A percentile compares a stretch with the other conserved stretches of the same genome.
These are phyloP conservation scores for Epicampocera succincta DNA, from an alignment of 2,888 invertebrate genomes.

Conservation along the genomic window DNA sequence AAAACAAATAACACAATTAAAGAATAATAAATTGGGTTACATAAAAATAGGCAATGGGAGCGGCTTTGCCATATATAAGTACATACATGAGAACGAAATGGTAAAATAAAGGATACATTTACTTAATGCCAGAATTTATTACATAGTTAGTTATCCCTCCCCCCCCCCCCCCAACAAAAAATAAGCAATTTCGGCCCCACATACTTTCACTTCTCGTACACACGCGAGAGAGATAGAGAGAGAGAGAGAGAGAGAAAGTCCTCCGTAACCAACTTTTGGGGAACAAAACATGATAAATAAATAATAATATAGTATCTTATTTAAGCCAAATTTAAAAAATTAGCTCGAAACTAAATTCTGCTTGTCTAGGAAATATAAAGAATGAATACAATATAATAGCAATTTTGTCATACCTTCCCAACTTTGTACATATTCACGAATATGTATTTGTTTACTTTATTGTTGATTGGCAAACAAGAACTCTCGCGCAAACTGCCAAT, in stretches of 20 bases:
- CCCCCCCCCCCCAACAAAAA: not conserved
- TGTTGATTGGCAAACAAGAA: too few relatives aligned
- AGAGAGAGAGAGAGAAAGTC: too few relatives aligned
- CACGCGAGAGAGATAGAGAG: too few relatives aligned
- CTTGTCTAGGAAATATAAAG: not conserved
- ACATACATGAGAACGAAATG: slow-evolving; percentile 43
- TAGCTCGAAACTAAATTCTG: slow-evolving; percentile 28
- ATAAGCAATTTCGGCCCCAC: slow-evolving; percentile 3
- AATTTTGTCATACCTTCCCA: slow-evolving; percentile 8
- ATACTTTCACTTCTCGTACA: not conserved
- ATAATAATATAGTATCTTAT: slow-evolving; percentile 36
- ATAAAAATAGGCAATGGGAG: slow-evolving; percentile 49
- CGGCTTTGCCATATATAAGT: slow-evolving; percentile 36
- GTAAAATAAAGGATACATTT: slow-evolving; percentile 44
- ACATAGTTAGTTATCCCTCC: slow-evolving; percentile 48
- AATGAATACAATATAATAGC: not conserved
- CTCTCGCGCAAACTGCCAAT: too few relatives aligned
- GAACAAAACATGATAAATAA: slow-evolving; percentile 2
- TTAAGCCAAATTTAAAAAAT: slow-evolving; percentile 11
- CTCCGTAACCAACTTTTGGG: not conserved
- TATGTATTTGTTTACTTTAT: not conserved
- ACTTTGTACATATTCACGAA: not conserved
- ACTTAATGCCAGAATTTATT: slow-evolving; percentile 60
- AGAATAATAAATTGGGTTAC: slow-evolving; percentile 49
- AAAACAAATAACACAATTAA: slow-evolving; percentile 13